These are phyloP conservation scores for Masnerella sp. DNA, from an alignment of 2,888 invertebrate genomes.

Conservation along the genomic window DNA sequence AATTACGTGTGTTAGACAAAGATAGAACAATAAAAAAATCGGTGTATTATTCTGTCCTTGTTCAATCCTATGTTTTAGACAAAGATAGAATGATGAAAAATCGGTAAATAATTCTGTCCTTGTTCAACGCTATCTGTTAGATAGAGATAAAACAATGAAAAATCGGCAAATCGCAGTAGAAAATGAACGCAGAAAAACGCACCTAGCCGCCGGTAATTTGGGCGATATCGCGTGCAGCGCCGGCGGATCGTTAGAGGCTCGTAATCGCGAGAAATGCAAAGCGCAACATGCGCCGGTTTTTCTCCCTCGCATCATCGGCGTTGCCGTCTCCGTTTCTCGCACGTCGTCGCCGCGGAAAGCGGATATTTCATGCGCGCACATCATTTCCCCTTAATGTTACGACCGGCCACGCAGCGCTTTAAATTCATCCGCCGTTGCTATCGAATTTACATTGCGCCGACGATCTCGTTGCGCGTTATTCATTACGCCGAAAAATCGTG, in stretches of 20 bases:
- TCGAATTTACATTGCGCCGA: constrained; percentile 18
- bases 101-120: too few relatives aligned
- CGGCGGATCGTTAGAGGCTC: constrained; percentile 60
- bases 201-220: constrained; percentile 37
- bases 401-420: constrained; percentile 11
- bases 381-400: constrained; percentile 29
- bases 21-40: constrained; percentile 18
- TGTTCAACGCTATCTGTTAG: too few relatives aligned
- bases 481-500: too few relatives aligned
- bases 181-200: constrained; percentile 31
- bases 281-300: constrained; percentile 40
- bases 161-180: too few relatives aligned
- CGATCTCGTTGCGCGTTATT: too few relatives aligned
- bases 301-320: constrained; percentile 31
- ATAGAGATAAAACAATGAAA: too few relatives aligned
- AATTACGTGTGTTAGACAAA: constrained; percentile 17
- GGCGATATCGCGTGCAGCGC: constrained; percentile 42
- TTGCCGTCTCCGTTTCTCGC: constrained; percentile 38
- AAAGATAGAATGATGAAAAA: too few relatives aligned
- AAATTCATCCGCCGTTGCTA: constrained; percentile 18
- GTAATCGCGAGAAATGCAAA: constrained; percentile 67
- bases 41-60: too few relatives aligned
- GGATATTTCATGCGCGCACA: constrained; percentile 27
- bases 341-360: constrained; percentile 30
- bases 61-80: constrained; percentile 25